phyloP scores from a whole-genome alignment of 2,888 invertebrate species.

The Leucoptera coffeella region DNA sequence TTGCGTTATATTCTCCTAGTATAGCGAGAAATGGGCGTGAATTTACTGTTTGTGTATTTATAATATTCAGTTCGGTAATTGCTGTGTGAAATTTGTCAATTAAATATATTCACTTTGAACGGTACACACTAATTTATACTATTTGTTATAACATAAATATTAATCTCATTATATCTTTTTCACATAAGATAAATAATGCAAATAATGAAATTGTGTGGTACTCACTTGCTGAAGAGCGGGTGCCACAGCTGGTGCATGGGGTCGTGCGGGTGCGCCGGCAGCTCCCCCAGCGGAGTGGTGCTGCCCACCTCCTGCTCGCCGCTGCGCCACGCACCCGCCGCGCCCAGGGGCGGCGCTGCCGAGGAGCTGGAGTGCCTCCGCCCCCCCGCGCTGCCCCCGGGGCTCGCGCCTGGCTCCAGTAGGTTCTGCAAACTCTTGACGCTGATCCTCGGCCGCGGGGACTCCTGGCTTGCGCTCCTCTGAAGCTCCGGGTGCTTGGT shows the following conservation, averaged over 20 bases:
- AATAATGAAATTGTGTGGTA: too few species aligned
- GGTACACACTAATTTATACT: too few species aligned
- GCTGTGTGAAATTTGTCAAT: too few species aligned
- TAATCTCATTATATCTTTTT: too few species aligned
- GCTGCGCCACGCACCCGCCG: conserved; percentile 29
- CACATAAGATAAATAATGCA: too few species aligned
- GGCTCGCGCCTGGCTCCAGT: conserved; percentile 43
- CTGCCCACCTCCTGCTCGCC: conserved; percentile 61
- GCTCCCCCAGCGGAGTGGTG: conserved; percentile 55
- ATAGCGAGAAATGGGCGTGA: too few species aligned
- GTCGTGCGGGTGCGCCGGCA: conserved; percentile 37
- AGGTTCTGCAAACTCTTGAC: conserved; percentile 59
- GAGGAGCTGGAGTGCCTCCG: conserved; percentile 13
- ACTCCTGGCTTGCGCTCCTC: conserved; percentile 25
- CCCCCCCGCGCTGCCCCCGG: conserved; percentile 22
- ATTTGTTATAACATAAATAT: too few species aligned
- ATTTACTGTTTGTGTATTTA: too few species aligned
- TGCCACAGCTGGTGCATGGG: conserved; percentile 73
- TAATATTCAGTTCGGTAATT: too few species aligned
- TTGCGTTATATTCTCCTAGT: too few species aligned
- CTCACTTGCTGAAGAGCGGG: conserved; percentile 82
- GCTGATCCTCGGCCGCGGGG: conserved; percentile 54
- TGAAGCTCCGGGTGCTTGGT: conserved; percentile 27
- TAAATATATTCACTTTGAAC: too few species aligned
- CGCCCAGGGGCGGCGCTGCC: conserved; percentile 25